Evolutionary conservation across 2,888 invertebrate genomes (phyloP).

Genomic region (Cosmia trapezina): DNA sequence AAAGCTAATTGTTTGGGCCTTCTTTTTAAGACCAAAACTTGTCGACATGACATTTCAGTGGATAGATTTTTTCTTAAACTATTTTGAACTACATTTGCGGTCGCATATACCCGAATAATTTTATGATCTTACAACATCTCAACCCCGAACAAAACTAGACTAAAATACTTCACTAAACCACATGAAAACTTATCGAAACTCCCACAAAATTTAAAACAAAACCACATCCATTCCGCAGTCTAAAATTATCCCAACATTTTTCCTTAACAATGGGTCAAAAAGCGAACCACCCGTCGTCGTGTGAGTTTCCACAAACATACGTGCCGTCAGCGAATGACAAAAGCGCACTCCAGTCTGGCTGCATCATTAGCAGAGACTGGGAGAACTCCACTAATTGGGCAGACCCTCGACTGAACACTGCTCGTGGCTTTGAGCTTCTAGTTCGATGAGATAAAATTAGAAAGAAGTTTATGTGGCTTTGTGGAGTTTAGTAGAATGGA

Average conservation of each 20-base stretch:
- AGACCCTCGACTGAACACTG: slow-evolving; percentile 54
- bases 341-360: slow-evolving; percentile 66
- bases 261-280: slow-evolving; percentile 54
- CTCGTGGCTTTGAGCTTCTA: slow-evolving; percentile 44
- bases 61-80: neutral
- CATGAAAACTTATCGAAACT: neutral
- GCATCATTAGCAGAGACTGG: slow-evolving; percentile 72
- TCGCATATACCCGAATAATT: neutral
- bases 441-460: slow-evolving; percentile 58
- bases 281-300: slow-evolving; percentile 11
- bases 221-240: neutral
- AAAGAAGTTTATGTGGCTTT: slow-evolving; percentile 23
- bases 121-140: neutral
- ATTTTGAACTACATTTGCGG: neutral
- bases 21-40: neutral
- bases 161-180: neutral
- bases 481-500: slow-evolving; percentile 5
- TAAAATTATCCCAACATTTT: slow-evolving; percentile 55
- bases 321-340: slow-evolving; percentile 64
- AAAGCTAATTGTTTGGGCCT: neutral
- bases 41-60: no score
- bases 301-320: slow-evolving; percentile 56
- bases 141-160: no score
- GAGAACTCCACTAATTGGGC: slow-evolving; percentile 73
- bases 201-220: slow-evolving; percentile 4